Base-by-base conservation (phyloP, 1,140 invertebrate species). In the Aphidius gifuensis region DNA sequence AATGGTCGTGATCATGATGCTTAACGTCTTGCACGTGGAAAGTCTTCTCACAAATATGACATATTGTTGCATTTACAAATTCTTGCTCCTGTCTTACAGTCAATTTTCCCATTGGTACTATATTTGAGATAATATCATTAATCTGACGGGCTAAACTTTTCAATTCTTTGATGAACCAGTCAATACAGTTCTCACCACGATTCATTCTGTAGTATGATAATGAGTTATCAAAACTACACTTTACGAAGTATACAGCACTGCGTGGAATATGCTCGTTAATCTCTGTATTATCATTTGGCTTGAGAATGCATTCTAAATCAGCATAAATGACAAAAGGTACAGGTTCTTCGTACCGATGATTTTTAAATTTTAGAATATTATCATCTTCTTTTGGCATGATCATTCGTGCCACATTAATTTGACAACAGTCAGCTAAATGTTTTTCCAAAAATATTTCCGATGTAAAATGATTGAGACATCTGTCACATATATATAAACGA, bases 111-210 rank as follows among this genome's bases (percentile, higher is more conserved):
- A 16, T 16, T 16, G 16, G 16, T 16, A 16, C 1, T 16, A 16
- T 16, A 16, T 16, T 16, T 0, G 16, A 0, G 16, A 16, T 16
- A 16, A 16, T 16, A 16, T 16, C 61, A 64, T 64, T 62, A 63
- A 50, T 61, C 21, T 42, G 48, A 58, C 58, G 66, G 45, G 65
- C 66, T 23, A 62, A 54, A 58, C 57, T 49, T 8, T 65, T 7
- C 6, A 64, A 38, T 54, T 65, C 58, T 44, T 65, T 44, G 47
- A 68, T 62, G 64, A 69, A 68, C 64, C 68, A 66, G 51, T 66
- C 60, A 53, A 72, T 65, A 62, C 51, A 70, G 69, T 73, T 68
- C 58, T 60, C 50, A 58, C 69, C 71, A 50, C 56, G 65, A 65
- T 71, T 69, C 40, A 61, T 70, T 54, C 62, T 51, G 62, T 54